Base-by-base conservation (phyloP, 2,113 vertebrate species). In the Trematocara stigmaticum region DNA sequence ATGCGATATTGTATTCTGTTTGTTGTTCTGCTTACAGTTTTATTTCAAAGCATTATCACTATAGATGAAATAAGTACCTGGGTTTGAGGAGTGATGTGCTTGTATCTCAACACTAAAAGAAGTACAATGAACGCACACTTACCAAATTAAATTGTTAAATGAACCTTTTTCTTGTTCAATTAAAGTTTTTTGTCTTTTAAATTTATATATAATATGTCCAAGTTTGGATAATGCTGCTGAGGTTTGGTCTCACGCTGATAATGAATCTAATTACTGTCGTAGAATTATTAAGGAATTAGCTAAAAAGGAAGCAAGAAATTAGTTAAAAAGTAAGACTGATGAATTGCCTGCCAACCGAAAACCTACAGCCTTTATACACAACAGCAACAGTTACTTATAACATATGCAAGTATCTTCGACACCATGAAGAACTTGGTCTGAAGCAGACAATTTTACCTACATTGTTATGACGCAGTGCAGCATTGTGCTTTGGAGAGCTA, bases 391-490 rank as follows among this genome's bases (percentile, higher is more conserved):
- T 45, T n/a, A 52, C 6, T 61, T 81, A 45, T 57, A 82, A 85
- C 55, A 16, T n/a, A 8, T 18, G 26, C 23, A 59, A 53, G 16
- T 12, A 35, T 57, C 38, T 74, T 91, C 3, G 83, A 56, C 42
- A 87, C 79, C 52, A 84, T 79, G 49, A 83, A 76, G 10, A 82
- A 53, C 78, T 57, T 61, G 52, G 84, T 56, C 49, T 83, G 23
- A 20, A 34, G 80, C 15, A 78, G 85, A 87, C 71, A 85, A 18
- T 81, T 87, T 76, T 87, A 83, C 69, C 81, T 85, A 80, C 82
- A 88, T 53, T 87, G 76, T 89, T 88, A 85, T 89, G 89, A 92
- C 15, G 53, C 79, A 83, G 80, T 78, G 78, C 87, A 84, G 87
- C 79, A 61, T 76, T 74, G 78, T 83, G 82, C 85, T 84, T 49